Conservation (phyloP, 2,797 vertebrate species). For the Enteromius radiatus region DNA sequence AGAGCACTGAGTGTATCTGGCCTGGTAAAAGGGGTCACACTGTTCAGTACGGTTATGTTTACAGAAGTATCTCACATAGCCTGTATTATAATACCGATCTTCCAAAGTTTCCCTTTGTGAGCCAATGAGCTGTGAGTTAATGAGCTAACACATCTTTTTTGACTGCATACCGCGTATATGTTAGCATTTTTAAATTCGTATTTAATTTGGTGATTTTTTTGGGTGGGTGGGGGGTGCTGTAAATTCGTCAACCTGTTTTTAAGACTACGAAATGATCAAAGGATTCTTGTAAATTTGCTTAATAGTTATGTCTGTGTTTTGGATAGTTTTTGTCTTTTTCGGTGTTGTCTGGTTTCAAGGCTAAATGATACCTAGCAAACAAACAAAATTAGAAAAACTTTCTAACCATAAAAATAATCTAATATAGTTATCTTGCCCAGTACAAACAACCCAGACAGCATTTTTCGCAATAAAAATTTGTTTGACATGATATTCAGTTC, state of each 20-base stretch:
- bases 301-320: background rate
- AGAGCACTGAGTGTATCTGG: constrained; percentile 38
- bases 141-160: constrained; percentile 17
- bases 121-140: constrained; percentile 19
- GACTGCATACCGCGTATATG: no score
- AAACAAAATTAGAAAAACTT: background rate
- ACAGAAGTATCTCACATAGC: background rate
- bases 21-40: constrained; percentile 32
- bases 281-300: background rate
- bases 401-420: background rate
- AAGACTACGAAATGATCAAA: background rate
- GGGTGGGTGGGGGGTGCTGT: background rate
- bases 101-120: background rate
- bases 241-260: background rate
- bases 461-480: background rate
- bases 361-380: background rate
- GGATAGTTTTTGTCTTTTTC: background rate
- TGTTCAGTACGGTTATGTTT: constrained; percentile 4
- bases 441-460: background rate
- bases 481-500: background rate
- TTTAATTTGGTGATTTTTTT: background rate
- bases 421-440: background rate
- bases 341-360: background rate
- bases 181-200: no score
- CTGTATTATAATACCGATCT: background rate